These are phyloP conservation scores for Drosophila bocki DNA, from an alignment of 1,140 invertebrate species.

Conservation along the genomic window DNA sequence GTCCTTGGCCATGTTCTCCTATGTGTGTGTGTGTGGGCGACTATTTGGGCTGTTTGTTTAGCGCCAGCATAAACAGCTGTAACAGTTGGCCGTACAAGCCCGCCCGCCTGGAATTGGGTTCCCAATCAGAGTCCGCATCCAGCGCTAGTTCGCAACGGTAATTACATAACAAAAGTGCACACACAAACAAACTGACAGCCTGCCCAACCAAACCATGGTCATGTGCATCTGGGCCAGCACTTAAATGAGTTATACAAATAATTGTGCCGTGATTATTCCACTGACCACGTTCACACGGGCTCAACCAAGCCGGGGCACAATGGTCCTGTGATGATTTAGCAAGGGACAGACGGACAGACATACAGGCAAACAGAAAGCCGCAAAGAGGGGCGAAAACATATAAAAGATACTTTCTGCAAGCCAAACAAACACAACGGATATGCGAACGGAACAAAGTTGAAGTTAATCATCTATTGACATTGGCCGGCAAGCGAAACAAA, in stretches of 20 bases:
- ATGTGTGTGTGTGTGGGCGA: constrained; percentile 19
- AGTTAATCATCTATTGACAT: constrained; percentile 44
- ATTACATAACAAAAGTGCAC: constrained; percentile 77
- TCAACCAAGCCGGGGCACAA: constrained; percentile 24
- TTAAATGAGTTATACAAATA: constrained; percentile 76
- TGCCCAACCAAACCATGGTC: constrained; percentile 20
- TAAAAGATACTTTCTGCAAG: constrained; percentile 39
- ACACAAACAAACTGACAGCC: constrained; percentile 38
- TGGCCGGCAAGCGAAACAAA: not conserved
- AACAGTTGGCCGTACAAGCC: constrained; percentile 74
- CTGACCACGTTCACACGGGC: constrained; percentile 47
- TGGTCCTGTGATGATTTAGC: constrained; percentile 17
- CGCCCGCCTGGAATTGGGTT: constrained; percentile 1
- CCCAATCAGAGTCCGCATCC: constrained; percentile 14
- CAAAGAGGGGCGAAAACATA: constrained; percentile 20
- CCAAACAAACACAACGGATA: constrained; percentile 18
- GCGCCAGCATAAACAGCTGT: constrained; percentile 79
- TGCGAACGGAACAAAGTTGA: constrained; percentile 2
- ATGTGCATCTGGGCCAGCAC: constrained; percentile 54
- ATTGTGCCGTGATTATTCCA: constrained; percentile 68
- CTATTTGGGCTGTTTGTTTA: constrained; percentile 62
- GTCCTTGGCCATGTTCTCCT: constrained; percentile 34
- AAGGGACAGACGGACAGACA: constrained; percentile 10
- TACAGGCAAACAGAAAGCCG: not conserved
- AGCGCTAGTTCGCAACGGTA: constrained; percentile 51